These are phyloP conservation scores for Pipistrellus pygmaeus DNA, from an alignment of 2,797 vertebrate species.

Conservation along the genomic window DNA sequence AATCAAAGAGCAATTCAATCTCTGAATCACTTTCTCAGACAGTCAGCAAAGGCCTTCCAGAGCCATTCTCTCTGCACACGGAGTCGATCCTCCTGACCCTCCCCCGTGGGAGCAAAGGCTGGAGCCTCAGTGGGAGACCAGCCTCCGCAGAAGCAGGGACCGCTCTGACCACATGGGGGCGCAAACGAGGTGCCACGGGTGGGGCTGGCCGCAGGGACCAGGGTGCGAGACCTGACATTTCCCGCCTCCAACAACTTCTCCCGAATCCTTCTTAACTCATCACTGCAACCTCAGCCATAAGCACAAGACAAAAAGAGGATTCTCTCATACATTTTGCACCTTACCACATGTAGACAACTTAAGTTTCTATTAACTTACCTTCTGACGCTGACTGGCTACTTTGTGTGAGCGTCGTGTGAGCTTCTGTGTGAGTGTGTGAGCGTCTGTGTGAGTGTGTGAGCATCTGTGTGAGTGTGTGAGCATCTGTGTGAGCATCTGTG, in stretches of 20 bases:
- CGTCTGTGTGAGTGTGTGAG: too few species aligned
- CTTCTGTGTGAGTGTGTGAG: too few species aligned
- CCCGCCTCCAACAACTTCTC: neutral
- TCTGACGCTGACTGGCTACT: neutral
- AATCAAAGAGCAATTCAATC: neutral
- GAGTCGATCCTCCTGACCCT: too few species aligned
- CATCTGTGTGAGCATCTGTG: too few species aligned
- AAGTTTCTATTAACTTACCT: neutral
- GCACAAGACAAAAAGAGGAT: neutral
- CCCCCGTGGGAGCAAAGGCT: too few species aligned
- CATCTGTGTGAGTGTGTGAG: too few species aligned
- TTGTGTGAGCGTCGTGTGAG: neutral
- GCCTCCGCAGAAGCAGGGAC: too few species aligned
- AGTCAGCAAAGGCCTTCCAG: neutral
- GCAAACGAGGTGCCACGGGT: too few species aligned
- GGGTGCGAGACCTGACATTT: neutral
- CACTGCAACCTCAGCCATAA: too few species aligned
- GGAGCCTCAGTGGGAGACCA: too few species aligned
- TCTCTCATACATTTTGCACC: neutral
- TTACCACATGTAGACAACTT: neutral
- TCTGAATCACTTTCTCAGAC: neutral
- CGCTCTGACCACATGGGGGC: too few species aligned
- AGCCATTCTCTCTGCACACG: neutral
- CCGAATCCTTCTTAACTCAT: neutral
- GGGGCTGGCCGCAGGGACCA: too few species aligned